phyloP scores from a whole-genome alignment of 2,113 vertebrate species.

The Oncorhynchus clarkii region DNA sequence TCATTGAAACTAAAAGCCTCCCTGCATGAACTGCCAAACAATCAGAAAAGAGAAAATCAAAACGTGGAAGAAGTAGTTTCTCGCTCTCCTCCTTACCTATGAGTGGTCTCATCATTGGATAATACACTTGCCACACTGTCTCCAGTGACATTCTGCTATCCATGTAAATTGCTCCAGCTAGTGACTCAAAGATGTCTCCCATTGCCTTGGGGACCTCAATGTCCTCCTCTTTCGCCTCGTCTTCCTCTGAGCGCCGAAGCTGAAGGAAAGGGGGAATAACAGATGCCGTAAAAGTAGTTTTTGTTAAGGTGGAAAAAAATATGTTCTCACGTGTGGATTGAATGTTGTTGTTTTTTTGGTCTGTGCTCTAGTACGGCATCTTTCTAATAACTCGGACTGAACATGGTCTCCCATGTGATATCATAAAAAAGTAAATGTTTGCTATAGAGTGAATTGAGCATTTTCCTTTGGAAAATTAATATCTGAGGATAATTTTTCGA shows the following conservation, averaged over 20 bases:
- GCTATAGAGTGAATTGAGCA: too few relatives aligned
- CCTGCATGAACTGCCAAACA: conserved; percentile 31
- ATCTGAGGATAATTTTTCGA: too few relatives aligned
- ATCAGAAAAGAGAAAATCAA: conserved; percentile 23
- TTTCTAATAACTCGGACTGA: neutral
- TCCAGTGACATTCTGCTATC: conserved; percentile 98
- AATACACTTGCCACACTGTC: conserved; percentile 97
- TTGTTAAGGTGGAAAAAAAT: neutral
- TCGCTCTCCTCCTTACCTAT: conserved; percentile 82
- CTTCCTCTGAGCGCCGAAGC: conserved; percentile 96
- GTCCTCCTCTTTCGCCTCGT: conserved; percentile 98
- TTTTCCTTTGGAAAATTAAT: too few relatives aligned
- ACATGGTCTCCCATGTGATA: neutral
- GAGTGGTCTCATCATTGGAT: conserved; percentile 98
- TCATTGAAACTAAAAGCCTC: conserved; percentile 19
- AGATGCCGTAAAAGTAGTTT: neutral
- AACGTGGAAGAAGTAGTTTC: conserved; percentile 24
- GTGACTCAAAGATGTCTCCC: conserved; percentile 99
- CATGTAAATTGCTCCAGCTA: conserved; percentile 98
- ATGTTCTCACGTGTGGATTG: conserved; percentile 4
- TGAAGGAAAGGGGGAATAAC: conserved; percentile 40
- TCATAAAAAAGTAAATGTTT: neutral
- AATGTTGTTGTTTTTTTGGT: neutral
- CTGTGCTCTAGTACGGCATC: too few relatives aligned
- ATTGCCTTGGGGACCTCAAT: conserved; percentile 99